Evolutionary conservation across 2,888 invertebrate genomes (phyloP), one percentile per base, ranked within the genome.

Genomic region (Microplitis manilae): DNA sequence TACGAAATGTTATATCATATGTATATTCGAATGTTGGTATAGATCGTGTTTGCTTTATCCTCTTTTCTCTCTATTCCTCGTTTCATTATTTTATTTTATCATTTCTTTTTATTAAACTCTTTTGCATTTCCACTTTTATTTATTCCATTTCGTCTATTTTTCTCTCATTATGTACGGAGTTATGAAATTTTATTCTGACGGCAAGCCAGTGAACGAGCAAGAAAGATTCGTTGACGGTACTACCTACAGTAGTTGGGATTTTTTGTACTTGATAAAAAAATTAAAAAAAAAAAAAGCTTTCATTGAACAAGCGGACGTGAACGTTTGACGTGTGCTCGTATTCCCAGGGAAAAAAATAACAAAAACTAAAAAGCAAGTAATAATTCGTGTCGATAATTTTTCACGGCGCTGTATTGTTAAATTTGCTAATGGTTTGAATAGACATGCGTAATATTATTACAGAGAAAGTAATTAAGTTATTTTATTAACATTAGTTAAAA

Each of bases 21-120:
- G 13, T 13, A 50, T 8, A 50, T 50, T 50, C 13, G 50, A 50
- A 50, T 50, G 50, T 50, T 13, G 50, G 50, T 50, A 50, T 65
- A 65, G 65, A 65, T 65, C 65, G 13, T 38, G 38, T 65, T 65
- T 65, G 38, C 38, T 30, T 62, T 17, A 17, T 62, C 62, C 15
- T 30, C 65, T 65, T 30, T 9, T 30, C 65, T 65, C 30, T 38
- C 20, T 13, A 65, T 65, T 30, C 20, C 30, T 30, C 38, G 38
- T 30, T 8, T 38, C 30, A 30, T 30, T 30, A 30, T 30, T 30
- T 30, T 30, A 30, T 30, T 30, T 65, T 65, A 13, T 65, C 38
- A 30, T 9, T 65, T 30, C 38, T 30, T 65, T 30, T 30, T 65
- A 50, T 13, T 50, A 30, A 30, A 4, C 50, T 50, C 50, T 50